Conservation (phyloP, 2,888 invertebrate species). For the Cyrtodaria siliqua region DNA sequence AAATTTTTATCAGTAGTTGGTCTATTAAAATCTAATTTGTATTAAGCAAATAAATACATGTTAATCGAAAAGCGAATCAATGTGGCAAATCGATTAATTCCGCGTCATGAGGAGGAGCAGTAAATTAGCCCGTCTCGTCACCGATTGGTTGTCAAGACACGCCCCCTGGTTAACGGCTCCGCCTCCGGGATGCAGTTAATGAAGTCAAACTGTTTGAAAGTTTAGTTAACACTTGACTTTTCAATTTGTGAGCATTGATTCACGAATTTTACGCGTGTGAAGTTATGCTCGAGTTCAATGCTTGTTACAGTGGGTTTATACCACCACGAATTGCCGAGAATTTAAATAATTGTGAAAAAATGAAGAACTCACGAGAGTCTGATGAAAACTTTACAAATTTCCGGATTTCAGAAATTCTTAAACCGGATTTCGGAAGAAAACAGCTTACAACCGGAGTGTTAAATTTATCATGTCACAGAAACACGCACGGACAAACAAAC, state of each 20-base stretch:
- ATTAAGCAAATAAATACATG: conserved; percentile 35
- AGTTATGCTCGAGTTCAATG: conserved; percentile 26
- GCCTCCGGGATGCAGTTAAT: conserved; percentile 37
- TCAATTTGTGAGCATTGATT: conserved; percentile 45
- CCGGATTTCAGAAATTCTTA: conserved; percentile 81
- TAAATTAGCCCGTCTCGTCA: background rate
- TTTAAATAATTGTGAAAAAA: background rate
- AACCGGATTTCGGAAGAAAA: conserved; percentile 79
- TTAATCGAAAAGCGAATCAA: conserved; percentile 17
- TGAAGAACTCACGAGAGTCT: conserved; percentile 25
- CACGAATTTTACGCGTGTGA: conserved; percentile 10
- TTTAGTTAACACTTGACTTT: conserved; percentile 34
- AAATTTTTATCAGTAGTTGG: background rate
- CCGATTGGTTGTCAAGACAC: conserved; percentile 29
- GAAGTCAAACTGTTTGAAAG: conserved; percentile 18
- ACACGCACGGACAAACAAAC: conserved; percentile 10
- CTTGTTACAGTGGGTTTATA: conserved; percentile 5
- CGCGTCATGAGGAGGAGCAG: background rate
- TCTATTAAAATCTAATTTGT: conserved; percentile 43
- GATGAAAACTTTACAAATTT: conserved; percentile 76
- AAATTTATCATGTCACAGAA: conserved; percentile 33
- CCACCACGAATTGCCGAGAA: conserved; percentile 2
- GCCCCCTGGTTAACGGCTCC: conserved; percentile 36
- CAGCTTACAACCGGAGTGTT: conserved; percentile 47
- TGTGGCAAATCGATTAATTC: conserved; percentile 8